phyloP scores from a whole-genome alignment of 2,113 vertebrate species.

The Lepisosteus oculatus region DNA sequence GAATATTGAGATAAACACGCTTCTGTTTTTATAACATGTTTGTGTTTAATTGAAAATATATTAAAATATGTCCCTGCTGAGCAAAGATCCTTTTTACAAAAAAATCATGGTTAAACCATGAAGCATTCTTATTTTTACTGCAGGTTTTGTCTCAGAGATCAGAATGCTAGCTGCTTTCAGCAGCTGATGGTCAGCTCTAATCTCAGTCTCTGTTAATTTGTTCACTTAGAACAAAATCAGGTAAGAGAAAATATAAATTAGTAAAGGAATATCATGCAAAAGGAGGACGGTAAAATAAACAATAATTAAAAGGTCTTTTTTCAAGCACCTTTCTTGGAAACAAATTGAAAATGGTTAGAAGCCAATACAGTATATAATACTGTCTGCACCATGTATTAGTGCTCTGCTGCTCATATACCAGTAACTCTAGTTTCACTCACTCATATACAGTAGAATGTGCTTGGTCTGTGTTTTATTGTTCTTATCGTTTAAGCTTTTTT shows the following conservation, averaged over 20 bases:
- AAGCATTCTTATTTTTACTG: too few relatives aligned
- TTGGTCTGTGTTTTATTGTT: constrained; percentile 5
- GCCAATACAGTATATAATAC: too few relatives aligned
- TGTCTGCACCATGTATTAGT: constrained; percentile 6
- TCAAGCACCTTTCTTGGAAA: not conserved
- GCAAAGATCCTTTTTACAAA: too few relatives aligned
- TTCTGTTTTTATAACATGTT: too few relatives aligned
- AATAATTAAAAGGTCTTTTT: not conserved
- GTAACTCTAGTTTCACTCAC: constrained; percentile 7
- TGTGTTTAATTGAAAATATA: too few relatives aligned
- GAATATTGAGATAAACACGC: too few relatives aligned
- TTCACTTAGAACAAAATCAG: too few relatives aligned
- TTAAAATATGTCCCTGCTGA: too few relatives aligned
- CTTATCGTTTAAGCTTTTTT: not conserved
- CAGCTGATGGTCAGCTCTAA: not conserved
- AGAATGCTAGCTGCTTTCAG: too few relatives aligned
- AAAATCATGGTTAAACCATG: too few relatives aligned
- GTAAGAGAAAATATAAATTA: too few relatives aligned
- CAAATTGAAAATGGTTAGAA: constrained; percentile 28
- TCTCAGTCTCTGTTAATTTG: not conserved
- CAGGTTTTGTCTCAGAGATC: too few relatives aligned
- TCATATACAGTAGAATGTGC: constrained; percentile 16
- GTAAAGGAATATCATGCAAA: not conserved
- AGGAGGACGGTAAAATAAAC: not conserved
- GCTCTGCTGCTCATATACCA: constrained; percentile 3